Percentiles rank a stretch among this genome's conserved stretches.
phyloP scores from a whole-genome alignment of 2,797 vertebrate species.

The Sparus aurata region DNA sequence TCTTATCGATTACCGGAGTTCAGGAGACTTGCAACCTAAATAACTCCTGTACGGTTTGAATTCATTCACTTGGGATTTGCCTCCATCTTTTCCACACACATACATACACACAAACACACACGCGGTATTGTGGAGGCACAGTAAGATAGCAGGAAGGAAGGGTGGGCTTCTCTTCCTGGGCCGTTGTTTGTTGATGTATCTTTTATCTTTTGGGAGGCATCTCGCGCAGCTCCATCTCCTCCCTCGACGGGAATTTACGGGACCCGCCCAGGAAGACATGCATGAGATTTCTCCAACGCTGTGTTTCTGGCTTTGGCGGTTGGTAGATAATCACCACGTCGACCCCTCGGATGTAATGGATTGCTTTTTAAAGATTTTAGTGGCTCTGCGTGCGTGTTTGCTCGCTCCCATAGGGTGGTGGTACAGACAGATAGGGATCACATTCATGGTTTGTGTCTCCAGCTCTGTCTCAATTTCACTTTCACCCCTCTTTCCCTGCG shows the following conservation, averaged over 20 bases:
- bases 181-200: slow-evolving; percentile 78
- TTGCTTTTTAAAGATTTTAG: slow-evolving; percentile 58
- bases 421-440: slow-evolving; percentile 65
- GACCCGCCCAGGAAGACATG: slow-evolving; percentile 73
- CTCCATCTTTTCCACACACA: slow-evolving; percentile 16
- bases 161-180: slow-evolving; percentile 72
- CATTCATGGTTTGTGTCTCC: slow-evolving; percentile 36
- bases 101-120: background rate
- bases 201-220: slow-evolving; percentile 84
- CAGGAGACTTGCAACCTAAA: slow-evolving; percentile 39
- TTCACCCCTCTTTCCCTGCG: slow-evolving; percentile 2
- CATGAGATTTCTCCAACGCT: slow-evolving; percentile 43
- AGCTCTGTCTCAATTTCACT: slow-evolving; percentile 28
- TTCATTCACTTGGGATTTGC: slow-evolving; percentile 37
- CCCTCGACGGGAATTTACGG: slow-evolving; percentile 73
- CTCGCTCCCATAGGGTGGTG: slow-evolving; percentile 25
- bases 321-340: slow-evolving; percentile 73
- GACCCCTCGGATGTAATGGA: slow-evolving; percentile 52
- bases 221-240: slow-evolving; percentile 64
- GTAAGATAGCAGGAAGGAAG: slow-evolving; percentile 83
- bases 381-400: slow-evolving; percentile 28
- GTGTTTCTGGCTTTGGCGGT: slow-evolving; percentile 46
- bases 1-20: slow-evolving; percentile 53
- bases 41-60: slow-evolving; percentile 13
- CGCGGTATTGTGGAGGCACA: slow-evolving; percentile 27